A percentile compares a stretch with the other conserved stretches of the same genome.
phyloP scores from a whole-genome alignment of 2,113 vertebrate genomes.

The Xiphophorus maculatus region DNA sequence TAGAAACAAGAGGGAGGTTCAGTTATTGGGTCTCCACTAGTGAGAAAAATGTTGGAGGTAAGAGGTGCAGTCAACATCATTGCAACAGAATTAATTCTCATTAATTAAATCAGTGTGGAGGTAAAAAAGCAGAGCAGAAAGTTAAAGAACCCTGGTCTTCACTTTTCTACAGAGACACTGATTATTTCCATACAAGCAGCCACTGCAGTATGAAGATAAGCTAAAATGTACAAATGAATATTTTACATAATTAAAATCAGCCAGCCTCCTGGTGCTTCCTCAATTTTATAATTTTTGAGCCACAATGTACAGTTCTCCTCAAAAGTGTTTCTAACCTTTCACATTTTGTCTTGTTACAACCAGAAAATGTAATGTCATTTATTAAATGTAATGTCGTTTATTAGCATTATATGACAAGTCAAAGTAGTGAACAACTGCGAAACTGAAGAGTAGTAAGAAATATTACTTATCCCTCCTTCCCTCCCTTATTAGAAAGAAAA shows the following conservation, averaged over 20 bases:
- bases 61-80: conserved; percentile 38
- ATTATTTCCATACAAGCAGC: conserved; percentile 16
- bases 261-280: no score
- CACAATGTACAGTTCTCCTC: no score
- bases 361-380: no score
- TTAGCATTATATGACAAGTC: no score
- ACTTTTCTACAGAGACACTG: conserved; percentile 3
- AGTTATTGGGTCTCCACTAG: conserved; percentile 35
- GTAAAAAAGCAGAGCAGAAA: conserved; percentile 50
- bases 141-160: not conserved
- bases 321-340: no score
- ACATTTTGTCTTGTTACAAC: no score
- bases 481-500: no score
- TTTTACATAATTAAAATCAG: not conserved
- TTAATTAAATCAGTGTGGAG: conserved; percentile 55
- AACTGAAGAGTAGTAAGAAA: no score
- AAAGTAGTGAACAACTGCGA: no score
- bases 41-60: conserved; percentile 38
- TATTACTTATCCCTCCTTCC: no score
- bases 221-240: conserved; percentile 2
- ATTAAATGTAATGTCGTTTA: no score
- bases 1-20: conserved; percentile 50
- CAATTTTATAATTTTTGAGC: no score
- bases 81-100: conserved; percentile 42
- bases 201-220: conserved; percentile 18